Evolutionary conservation across 2,797 vertebrate species (phyloP).

Genomic region (Nannoperca australis): DNA sequence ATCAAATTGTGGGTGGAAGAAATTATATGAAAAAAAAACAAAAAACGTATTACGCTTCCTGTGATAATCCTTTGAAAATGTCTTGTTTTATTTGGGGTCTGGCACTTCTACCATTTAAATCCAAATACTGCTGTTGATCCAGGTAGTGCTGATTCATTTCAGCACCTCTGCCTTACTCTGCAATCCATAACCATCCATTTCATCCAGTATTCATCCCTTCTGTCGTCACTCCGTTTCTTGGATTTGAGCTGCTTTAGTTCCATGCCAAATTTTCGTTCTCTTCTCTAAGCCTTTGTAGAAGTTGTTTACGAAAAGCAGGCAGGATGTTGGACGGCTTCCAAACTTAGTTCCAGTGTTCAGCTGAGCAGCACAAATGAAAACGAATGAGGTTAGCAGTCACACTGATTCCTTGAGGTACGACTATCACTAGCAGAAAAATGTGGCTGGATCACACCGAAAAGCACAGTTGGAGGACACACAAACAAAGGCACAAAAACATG

Average conservation of each 20-base stretch:
- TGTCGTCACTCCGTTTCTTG: slow-evolving; percentile 37
- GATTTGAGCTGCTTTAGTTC: slow-evolving; percentile 47
- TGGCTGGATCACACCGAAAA: slow-evolving; percentile 35
- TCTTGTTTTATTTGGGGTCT: slow-evolving; percentile 23
- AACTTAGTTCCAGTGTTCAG: slow-evolving; percentile 67
- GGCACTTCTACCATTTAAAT: slow-evolving; percentile 5
- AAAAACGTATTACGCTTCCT: slow-evolving; percentile 32
- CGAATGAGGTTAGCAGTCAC: slow-evolving; percentile 63
- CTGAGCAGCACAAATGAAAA: slow-evolving; percentile 79
- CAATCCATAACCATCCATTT: slow-evolving; percentile 28
- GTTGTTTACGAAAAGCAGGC: slow-evolving; percentile 74
- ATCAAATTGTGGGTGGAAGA: slow-evolving; percentile 34
- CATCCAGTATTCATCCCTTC: slow-evolving; percentile 17
- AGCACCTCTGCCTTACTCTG: slow-evolving; percentile 21
- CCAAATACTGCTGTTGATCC: slow-evolving; percentile 15
- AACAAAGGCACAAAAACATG: slow-evolving; percentile 9
- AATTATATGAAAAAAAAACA: slow-evolving; percentile 36
- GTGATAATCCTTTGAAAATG: slow-evolving; percentile 38
- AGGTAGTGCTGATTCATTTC: slow-evolving; percentile 40
- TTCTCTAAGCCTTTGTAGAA: slow-evolving; percentile 56
- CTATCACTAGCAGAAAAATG: slow-evolving; percentile 61
- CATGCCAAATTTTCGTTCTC: slow-evolving; percentile 53
- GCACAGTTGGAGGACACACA: slow-evolving; percentile 39
- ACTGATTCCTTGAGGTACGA: slow-evolving; percentile 67
- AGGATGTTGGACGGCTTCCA: slow-evolving; percentile 62